A percentile compares a stretch with the other conserved stretches of the same genome.
Conservation (phyloP, 2,797 vertebrate species). For the Platalea minor region DNA sequence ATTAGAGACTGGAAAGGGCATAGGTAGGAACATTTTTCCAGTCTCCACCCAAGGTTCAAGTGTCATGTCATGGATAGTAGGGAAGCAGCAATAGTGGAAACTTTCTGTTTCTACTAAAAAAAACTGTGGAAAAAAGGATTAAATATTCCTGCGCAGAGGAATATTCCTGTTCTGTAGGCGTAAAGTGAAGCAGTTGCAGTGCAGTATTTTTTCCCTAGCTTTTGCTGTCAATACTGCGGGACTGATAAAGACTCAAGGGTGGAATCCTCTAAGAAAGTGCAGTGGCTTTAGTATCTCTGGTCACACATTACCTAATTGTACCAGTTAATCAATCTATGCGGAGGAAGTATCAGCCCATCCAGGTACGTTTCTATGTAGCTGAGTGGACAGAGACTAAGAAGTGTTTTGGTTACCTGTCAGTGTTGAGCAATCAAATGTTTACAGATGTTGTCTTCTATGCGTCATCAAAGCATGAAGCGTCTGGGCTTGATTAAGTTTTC, state of each 20-base stretch:
- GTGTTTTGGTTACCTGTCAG: not conserved
- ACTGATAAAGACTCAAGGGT: not conserved
- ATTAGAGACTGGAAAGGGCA: not conserved
- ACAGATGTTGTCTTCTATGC: not conserved
- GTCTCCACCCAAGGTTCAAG: not conserved
- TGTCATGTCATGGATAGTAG: accelerated
- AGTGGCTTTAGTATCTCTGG: not conserved
- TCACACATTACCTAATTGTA: not conserved
- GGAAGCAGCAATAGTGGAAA: not conserved
- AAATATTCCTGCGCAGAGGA: not conserved
- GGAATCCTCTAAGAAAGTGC: not conserved
- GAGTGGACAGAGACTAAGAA: not conserved
- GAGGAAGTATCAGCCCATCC: not conserved
- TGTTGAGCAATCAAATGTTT: not conserved
- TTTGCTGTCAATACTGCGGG: not conserved
- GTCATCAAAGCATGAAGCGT: not conserved
- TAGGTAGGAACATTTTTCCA: not conserved
- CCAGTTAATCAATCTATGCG: not conserved
- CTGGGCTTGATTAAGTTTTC: not conserved
- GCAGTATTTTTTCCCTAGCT: not conserved
- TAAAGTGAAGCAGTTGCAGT: not conserved
- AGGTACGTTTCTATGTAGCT: not conserved
- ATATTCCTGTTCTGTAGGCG: not conserved
- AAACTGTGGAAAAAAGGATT: not conserved
- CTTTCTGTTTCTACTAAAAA: not conserved